phyloP scores from a whole-genome alignment of 1,140 invertebrate species.

The Sarcophaga bullata region DNA sequence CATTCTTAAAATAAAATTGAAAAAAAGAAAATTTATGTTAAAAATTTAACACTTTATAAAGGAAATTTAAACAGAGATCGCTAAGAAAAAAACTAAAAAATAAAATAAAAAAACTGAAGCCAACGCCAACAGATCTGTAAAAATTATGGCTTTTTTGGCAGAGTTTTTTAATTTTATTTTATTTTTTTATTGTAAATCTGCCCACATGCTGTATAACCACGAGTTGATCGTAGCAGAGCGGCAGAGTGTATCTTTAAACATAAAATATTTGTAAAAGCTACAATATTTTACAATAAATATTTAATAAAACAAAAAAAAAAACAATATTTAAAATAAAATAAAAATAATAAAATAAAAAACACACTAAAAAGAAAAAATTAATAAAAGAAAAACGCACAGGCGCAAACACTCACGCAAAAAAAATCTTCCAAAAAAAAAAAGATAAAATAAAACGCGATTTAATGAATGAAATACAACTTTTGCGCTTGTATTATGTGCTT shows the following conservation, averaged over 20 bases:
- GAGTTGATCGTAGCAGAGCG: background rate
- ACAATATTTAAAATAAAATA: background rate
- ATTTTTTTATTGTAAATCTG: background rate
- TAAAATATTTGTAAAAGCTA: background rate
- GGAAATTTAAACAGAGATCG: background rate
- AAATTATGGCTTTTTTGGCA: background rate
- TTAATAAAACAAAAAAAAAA: background rate
- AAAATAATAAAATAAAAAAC: background rate
- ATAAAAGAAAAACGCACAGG: background rate
- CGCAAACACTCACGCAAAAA: constrained; percentile 17
- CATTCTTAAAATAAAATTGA: background rate
- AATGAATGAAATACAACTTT: constrained; percentile 12
- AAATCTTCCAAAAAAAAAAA: background rate
- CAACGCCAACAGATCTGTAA: constrained; percentile 11
- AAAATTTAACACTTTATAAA: constrained; percentile 7
- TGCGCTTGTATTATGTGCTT: no score
- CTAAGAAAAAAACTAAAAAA: background rate
- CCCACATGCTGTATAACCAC: background rate
- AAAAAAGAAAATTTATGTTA: background rate
- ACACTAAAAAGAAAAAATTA: background rate
- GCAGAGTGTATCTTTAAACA: background rate
- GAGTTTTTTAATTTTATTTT: no score
- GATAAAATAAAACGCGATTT: background rate
- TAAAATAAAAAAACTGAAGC: background rate
- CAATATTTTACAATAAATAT: background rate